Evolutionary conservation across 2,888 invertebrate species (phyloP).

Genomic region (Mesorhabditis spiculigera): DNA sequence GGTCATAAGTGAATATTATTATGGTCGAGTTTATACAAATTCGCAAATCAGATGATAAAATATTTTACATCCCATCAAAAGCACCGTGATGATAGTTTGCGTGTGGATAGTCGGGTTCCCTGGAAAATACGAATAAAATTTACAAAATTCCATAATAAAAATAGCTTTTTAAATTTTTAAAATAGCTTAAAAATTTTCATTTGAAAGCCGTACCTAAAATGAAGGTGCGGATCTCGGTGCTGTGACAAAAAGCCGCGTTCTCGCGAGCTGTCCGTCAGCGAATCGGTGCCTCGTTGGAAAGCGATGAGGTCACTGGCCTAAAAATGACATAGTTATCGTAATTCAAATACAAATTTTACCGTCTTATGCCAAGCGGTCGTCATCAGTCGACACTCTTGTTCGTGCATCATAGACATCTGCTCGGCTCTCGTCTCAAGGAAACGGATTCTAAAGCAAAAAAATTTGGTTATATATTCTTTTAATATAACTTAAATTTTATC

Average conservation of each 20-base stretch:
- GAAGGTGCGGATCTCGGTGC: not conserved
- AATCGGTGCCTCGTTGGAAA: conserved; percentile 5
- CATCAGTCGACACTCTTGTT: conserved; percentile 35
- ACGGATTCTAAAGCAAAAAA: not conserved
- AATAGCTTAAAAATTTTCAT: not conserved
- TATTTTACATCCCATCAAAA: no score
- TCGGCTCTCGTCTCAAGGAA: conserved; percentile 20
- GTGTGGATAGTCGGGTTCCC: no score
- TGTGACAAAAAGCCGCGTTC: not conserved
- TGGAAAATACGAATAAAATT: no score
- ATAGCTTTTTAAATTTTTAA: no score
- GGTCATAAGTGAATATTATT: no score
- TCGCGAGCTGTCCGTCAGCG: not conserved
- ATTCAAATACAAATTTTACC: conserved; percentile 17
- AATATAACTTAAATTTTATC: not conserved
- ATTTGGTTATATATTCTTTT: no score
- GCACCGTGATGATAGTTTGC: no score
- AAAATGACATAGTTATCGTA: not conserved
- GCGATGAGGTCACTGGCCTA: conserved; percentile 1
- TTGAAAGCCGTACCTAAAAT: not conserved
- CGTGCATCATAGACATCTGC: conserved; percentile 18
- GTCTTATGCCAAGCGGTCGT: conserved; percentile 25
- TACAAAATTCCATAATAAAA: no score
- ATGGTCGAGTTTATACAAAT: no score
- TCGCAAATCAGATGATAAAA: no score